Evolutionary conservation across 2,888 invertebrate genomes (phyloP), one percentile per base, ranked within the genome.

Genomic region (Disparrhopalites patrizii): DNA sequence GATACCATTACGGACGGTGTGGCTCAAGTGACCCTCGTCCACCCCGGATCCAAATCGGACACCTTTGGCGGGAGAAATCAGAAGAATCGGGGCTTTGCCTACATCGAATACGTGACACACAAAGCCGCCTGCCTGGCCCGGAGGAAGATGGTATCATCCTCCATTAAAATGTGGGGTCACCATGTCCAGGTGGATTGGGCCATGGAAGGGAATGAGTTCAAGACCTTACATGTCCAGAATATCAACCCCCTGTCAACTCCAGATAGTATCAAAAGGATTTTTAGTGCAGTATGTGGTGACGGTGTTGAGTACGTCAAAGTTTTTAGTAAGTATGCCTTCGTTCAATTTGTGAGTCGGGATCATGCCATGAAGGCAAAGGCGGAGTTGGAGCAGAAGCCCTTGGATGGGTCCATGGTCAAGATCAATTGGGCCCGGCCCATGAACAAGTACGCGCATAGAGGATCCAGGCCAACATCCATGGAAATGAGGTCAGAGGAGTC

Each of bases 121-220:
- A 78, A 80, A 68, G 72, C 66, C 56, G 50, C 43, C 57, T 89
- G 86, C 1, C 85, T 87, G 84, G 89, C 89, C 0, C 81, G 88
- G 10, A 79, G 88, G 8, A 82, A 83, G 54, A 80, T 89, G 10
- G 82, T 85, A 27, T 85, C 86, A 0, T 85, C 85, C 0, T 77
- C 75, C 30, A 81, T 85, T 18, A 81, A 81, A 70, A 79, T 90
- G 36, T 88, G 89, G 87, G 82, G 86, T 75, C 81, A 83, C 25
- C 84, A 86, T 47, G 83, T 91, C 47, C 84, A 85, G 66, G 89
- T 92, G 0, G 92, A 93, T 78, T 93, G 93, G 93, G 92, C 93
- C 0, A 89, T 90, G 76, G 91, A 91, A 0, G 87, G 91, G 76
- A 87, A 84, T 33, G 84, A 88, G 47, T 83, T 91, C 7, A 87